Conservation (phyloP, 1,140 invertebrate species). For the Goniozus legneri region DNA sequence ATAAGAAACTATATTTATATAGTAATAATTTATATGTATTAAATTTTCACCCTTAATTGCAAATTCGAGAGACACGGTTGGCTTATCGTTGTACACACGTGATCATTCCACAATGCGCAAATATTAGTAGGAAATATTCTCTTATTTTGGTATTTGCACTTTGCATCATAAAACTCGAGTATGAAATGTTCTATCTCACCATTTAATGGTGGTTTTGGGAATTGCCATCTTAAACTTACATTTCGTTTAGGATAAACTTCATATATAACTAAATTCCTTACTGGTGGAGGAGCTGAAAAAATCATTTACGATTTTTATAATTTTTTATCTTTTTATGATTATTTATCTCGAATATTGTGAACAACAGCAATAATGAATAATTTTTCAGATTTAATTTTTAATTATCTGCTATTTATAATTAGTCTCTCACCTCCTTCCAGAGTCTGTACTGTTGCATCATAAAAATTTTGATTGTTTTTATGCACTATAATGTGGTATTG, state of each 20-base stretch:
- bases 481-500: slow-evolving; percentile 7
- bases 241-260: slow-evolving; percentile 8
- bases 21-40: slow-evolving; percentile 12
- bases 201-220: slow-evolving; percentile 18
- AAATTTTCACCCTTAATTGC: slow-evolving; percentile 2
- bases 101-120: slow-evolving; percentile 22
- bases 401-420: too few relatives aligned
- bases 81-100: slow-evolving; percentile 14
- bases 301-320: not conserved
- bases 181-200: slow-evolving; percentile 16
- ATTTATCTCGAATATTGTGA: not conserved
- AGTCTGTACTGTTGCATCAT: slow-evolving; percentile 5
- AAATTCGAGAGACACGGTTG: slow-evolving; percentile 7
- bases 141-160: not conserved
- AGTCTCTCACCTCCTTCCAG: slow-evolving; percentile 19
- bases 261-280: slow-evolving; percentile 16
- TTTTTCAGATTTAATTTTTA: too few relatives aligned
- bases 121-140: not conserved
- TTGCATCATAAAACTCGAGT: not conserved
- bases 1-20: slow-evolving; percentile 14
- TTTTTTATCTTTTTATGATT: too few relatives aligned
- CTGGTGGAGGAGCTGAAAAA: slow-evolving; percentile 19
- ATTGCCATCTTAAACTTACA: slow-evolving; percentile 20
- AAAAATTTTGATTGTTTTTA: not conserved
- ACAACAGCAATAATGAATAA: not conserved